Conservation (phyloP, 2,113 vertebrate species). For the Thinocorus orbignyianus region DNA sequence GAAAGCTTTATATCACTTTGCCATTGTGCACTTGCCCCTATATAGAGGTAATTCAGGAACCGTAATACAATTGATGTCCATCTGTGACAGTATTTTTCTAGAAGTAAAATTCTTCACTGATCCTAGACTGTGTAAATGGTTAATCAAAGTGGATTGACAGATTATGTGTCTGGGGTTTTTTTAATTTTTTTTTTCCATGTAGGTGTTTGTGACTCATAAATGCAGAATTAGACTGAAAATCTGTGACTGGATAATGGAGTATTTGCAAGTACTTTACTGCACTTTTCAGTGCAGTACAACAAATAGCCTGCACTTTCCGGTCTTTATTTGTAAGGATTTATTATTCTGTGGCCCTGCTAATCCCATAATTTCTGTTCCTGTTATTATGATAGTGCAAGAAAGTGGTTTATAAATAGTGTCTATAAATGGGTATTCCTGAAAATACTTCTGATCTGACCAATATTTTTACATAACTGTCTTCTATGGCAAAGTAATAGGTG, state of each 20-base stretch:
- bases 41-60: conserved; percentile 10
- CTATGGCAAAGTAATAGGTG: conserved; percentile 53
- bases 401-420: conserved; percentile 55
- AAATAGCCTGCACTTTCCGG: conserved; percentile 26
- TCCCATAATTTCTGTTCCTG: conserved; percentile 36
- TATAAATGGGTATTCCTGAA: conserved; percentile 59
- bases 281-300: conserved; percentile 37
- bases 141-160: conserved; percentile 46
- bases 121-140: background rate
- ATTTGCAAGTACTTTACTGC: conserved; percentile 58
- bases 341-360: conserved; percentile 20
- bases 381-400: conserved; percentile 42
- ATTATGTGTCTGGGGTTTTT: conserved; percentile 32
- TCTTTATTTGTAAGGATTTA: conserved; percentile 50
- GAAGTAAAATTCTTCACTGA: background rate
- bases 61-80: background rate
- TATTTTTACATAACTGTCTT: conserved; percentile 56
- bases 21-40: background rate
- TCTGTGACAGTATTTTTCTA: background rate
- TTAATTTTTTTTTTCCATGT: background rate
- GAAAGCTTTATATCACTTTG: conserved; percentile 2
- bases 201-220: conserved; percentile 72
- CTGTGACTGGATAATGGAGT: conserved; percentile 54
- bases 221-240: conserved; percentile 61
- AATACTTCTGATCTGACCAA: conserved; percentile 19